Evolutionary conservation across 2,113 vertebrate species (phyloP).

Genomic region (Pristiophorus japonicus): DNA sequence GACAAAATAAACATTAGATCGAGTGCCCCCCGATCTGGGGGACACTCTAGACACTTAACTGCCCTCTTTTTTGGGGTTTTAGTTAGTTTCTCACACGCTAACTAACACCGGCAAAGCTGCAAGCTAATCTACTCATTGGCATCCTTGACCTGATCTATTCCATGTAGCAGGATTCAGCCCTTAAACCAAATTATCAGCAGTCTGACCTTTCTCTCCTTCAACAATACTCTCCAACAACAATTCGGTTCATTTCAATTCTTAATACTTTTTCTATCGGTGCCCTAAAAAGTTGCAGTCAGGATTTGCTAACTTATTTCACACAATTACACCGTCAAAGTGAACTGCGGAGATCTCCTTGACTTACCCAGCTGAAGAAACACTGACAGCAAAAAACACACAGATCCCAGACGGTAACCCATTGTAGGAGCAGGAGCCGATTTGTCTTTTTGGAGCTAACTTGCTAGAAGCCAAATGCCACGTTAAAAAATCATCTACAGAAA

Average conservation of each 20-base stretch:
- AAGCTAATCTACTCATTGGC: neutral
- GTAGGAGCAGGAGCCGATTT: neutral
- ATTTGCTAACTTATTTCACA: neutral
- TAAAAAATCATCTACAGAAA: neutral
- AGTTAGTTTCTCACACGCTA: neutral
- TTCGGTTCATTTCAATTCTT: neutral
- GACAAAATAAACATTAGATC: too few relatives aligned
- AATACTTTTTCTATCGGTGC: neutral
- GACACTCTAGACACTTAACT: too few relatives aligned
- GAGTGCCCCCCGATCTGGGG: too few relatives aligned
- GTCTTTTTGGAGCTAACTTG: neutral
- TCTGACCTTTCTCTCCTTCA: neutral
- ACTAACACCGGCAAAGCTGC: neutral
- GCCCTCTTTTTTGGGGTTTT: too few relatives aligned
- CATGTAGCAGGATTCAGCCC: neutral
- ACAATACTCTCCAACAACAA: neutral
- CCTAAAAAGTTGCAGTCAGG: neutral
- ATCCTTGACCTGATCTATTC: neutral
- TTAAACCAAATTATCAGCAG: neutral
- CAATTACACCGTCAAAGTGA: neutral
- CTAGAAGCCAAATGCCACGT: constrained; percentile 11
- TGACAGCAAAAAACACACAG: neutral
- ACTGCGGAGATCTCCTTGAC: neutral
- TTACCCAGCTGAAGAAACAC: neutral
- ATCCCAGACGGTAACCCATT: neutral